Evolutionary conservation across 2,113 vertebrate species (phyloP).

Genomic region (Atherinomorus stipes): DNA sequence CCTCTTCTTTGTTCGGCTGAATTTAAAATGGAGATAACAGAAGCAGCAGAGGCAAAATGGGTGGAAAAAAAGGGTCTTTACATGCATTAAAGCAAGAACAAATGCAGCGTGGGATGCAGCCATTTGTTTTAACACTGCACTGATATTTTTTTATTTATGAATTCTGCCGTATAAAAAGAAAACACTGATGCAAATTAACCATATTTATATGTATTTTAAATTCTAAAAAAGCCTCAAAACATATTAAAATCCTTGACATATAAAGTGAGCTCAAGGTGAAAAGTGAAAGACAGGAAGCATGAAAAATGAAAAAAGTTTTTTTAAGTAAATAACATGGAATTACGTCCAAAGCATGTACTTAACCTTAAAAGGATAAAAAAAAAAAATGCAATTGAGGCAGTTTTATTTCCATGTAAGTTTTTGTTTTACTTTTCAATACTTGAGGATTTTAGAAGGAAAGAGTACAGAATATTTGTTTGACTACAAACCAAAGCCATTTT

Average conservation of each 20-base stretch:
- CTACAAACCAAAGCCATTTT: too few species aligned
- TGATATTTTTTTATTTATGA: background rate
- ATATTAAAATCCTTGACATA: background rate
- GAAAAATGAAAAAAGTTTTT: too few species aligned
- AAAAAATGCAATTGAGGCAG: too few species aligned
- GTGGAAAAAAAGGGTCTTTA: slow-evolving; percentile 5
- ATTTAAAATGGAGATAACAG: slow-evolving; percentile 62
- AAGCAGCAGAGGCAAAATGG: slow-evolving; percentile 15
- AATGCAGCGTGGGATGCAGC: background rate
- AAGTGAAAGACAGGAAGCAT: background rate
- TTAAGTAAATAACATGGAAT: too few species aligned
- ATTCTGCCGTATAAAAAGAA: background rate
- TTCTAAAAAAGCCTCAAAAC: background rate
- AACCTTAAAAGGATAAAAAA: too few species aligned
- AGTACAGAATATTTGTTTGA: too few species aligned
- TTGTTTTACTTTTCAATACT: too few species aligned
- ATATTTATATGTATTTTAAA: too few species aligned
- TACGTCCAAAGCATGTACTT: too few species aligned
- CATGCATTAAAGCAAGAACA: slow-evolving; percentile 25
- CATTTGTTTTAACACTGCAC: slow-evolving; percentile 8
- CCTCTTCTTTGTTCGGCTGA: slow-evolving; percentile 20
- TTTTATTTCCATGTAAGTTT: too few species aligned
- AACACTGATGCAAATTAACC: background rate
- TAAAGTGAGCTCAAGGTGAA: background rate
- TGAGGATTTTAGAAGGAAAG: too few species aligned